Evolutionary conservation across 1,140 invertebrate species (phyloP).

Genomic region (Eulimnadia texana): DNA sequence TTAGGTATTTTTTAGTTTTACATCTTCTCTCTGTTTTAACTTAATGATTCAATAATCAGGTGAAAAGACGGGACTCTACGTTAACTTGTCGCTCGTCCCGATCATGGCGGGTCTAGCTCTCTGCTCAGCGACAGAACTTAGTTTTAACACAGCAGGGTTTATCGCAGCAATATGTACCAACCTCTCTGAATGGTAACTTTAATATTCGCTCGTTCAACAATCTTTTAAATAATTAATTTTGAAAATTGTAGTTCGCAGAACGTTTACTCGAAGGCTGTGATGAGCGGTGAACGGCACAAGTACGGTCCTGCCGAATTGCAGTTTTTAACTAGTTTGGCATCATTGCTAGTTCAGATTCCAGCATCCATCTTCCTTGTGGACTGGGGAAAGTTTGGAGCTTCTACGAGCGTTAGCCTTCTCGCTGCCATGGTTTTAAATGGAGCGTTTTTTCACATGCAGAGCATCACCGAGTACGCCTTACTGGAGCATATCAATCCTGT

Average conservation of each 20-base stretch:
- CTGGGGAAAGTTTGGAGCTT: slow-evolving; percentile 31
- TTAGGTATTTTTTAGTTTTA: slow-evolving; percentile 1
- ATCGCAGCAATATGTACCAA: slow-evolving; percentile 64
- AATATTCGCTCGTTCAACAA: no score
- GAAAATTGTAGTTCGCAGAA: slow-evolving; percentile 14
- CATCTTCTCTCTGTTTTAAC: background rate
- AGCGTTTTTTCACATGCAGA: slow-evolving; percentile 73
- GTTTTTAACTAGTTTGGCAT: slow-evolving; percentile 68
- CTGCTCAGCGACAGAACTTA: slow-evolving; percentile 68
- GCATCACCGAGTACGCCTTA: slow-evolving; percentile 68
- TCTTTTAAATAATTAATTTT: no score
- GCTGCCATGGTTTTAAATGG: slow-evolving; percentile 55
- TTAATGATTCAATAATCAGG: slow-evolving; percentile 32
- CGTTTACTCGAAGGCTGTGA: slow-evolving; percentile 12
- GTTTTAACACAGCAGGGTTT: slow-evolving; percentile 62
- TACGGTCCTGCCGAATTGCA: slow-evolving; percentile 65
- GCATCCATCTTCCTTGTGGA: slow-evolving; percentile 54
- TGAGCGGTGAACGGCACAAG: slow-evolving; percentile 10
- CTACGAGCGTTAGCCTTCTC: slow-evolving; percentile 38
- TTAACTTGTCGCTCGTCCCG: slow-evolving; percentile 61
- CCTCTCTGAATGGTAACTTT: slow-evolving; percentile 57
- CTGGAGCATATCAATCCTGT: slow-evolving; percentile 77
- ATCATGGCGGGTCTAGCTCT: slow-evolving; percentile 71
- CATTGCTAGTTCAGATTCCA: slow-evolving; percentile 63
- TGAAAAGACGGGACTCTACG: slow-evolving; percentile 56